Evolutionary conservation across 2,797 vertebrate species (phyloP), one percentile per base, ranked within the genome.

Genomic region (Cyclopterus lumpus): DNA sequence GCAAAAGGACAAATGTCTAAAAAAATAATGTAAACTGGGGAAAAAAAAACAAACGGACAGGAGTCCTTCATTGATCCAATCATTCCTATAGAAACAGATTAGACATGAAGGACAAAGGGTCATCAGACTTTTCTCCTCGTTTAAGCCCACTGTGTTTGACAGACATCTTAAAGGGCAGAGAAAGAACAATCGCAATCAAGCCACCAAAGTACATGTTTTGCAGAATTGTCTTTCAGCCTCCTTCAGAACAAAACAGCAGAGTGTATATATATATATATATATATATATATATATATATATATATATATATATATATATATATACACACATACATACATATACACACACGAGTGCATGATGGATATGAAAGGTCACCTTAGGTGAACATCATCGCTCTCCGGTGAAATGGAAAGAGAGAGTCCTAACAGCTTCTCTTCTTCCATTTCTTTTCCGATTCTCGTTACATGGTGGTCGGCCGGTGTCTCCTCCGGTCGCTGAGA

Each of bases 401-500:
- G 59, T 78, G 88, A 82, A 83, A 74, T 80, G 81, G 82, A 93
- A 88, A 78, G 72, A 77, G 71, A 82, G 70, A 73, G 34, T 80
- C 86, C 68, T 42, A 64, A 86, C 83, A 80, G 88, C 85, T 82
- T 72, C 81, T 85, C 86, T 73, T 75, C 79, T 82, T 80, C 75
- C 67, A 59, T 68, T 90, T 80, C 81, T 75, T 77, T 79, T n/a
- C n/a, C 84, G 79, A 8, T 74, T 71, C 83, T 84, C n/a, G n/a
- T n/a, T n/a, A n/a, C 59, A 4, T 81, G 46, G 15, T 70, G 71
- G 65, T 80, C 22, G 62, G 77, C 92, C 92, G n/a, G 71, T 87
- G 81, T 93, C 91, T 93, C 95, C 94, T 93, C 92, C 68, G 68
- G 77, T 2, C 83, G 95, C 95, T 89, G 95, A 96, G 95, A 95